Evolutionary conservation across 1,140 invertebrate species (phyloP).

Genomic region (Bombus sibiricus): DNA sequence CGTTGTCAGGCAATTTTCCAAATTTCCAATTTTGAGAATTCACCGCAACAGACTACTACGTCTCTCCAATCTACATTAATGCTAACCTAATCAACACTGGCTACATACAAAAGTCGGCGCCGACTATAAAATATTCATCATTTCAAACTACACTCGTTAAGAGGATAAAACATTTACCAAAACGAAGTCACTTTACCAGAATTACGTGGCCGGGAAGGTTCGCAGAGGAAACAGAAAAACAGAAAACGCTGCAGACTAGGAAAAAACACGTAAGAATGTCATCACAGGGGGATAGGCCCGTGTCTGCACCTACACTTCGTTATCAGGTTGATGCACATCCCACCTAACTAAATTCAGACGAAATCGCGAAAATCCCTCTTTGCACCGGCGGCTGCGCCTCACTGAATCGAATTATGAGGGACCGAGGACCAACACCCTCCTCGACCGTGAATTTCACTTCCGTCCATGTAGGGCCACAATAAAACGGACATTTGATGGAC

Average conservation of each 20-base stretch:
- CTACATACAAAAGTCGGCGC: not conserved
- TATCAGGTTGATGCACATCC: slow-evolving; percentile 45
- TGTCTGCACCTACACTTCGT: slow-evolving; percentile 13
- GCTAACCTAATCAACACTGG: not conserved
- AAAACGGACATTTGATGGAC: slow-evolving; percentile 67
- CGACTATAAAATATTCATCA: not conserved
- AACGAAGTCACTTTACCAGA: not conserved
- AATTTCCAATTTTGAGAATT: not conserved
- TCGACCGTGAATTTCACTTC: slow-evolving; percentile 63
- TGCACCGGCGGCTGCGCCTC: slow-evolving; percentile 37
- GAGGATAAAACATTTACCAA: not conserved
- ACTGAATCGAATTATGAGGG: slow-evolving; percentile 65
- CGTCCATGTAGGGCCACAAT: slow-evolving; percentile 52
- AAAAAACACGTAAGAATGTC: slow-evolving; percentile 27
- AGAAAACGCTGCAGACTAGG: not conserved
- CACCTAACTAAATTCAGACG: slow-evolving; percentile 50
- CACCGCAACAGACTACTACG: too few relatives aligned
- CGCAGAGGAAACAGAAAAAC: not conserved
- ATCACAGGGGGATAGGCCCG: not conserved
- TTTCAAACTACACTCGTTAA: not conserved
- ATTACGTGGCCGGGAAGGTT: not conserved
- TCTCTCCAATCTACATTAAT: not conserved
- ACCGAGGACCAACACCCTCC: slow-evolving; percentile 54
- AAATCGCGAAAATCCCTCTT: slow-evolving; percentile 50
- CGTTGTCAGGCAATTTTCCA: too few relatives aligned